phyloP scores from a whole-genome alignment of 2,888 invertebrate genomes.

The Stenchaetothrips biformis region DNA sequence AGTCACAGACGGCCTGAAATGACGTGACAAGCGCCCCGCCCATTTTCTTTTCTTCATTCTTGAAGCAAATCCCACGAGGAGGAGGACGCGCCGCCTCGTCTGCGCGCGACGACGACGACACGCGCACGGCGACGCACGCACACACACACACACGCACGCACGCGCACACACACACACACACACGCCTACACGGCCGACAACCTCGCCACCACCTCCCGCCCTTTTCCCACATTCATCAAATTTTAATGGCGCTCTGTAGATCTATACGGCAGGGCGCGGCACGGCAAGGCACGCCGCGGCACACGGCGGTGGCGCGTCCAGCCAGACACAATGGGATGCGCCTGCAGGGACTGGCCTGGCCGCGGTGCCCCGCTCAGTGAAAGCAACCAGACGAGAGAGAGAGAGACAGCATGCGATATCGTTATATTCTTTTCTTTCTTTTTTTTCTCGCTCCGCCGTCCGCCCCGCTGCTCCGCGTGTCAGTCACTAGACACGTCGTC shows the following conservation, averaged over 20 bases:
- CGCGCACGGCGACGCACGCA: background rate
- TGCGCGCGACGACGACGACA: background rate
- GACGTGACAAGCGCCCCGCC: too few species aligned
- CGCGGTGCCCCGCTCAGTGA: background rate
- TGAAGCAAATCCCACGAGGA: background rate
- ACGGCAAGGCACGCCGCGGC: background rate
- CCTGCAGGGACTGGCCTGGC: background rate
- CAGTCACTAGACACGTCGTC: background rate
- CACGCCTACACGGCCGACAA: too few species aligned
- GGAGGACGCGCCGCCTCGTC: background rate
- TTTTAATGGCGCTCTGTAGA: constrained; percentile 18
- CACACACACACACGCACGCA: background rate
- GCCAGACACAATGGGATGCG: background rate
- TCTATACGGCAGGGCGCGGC: background rate
- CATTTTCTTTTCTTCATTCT: background rate
- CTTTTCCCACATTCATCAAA: constrained; percentile 14
- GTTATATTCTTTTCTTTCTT: background rate
- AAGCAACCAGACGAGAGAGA: background rate
- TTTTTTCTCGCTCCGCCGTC: background rate
- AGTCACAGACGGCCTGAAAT: too few species aligned
- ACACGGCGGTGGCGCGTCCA: background rate
- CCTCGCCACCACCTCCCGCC: background rate
- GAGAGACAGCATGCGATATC: background rate
- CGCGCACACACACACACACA: background rate
- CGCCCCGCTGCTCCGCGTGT: background rate